Base-by-base conservation (phyloP, 2,797 vertebrate genomes). In the Cossypha dichroa region DNA sequence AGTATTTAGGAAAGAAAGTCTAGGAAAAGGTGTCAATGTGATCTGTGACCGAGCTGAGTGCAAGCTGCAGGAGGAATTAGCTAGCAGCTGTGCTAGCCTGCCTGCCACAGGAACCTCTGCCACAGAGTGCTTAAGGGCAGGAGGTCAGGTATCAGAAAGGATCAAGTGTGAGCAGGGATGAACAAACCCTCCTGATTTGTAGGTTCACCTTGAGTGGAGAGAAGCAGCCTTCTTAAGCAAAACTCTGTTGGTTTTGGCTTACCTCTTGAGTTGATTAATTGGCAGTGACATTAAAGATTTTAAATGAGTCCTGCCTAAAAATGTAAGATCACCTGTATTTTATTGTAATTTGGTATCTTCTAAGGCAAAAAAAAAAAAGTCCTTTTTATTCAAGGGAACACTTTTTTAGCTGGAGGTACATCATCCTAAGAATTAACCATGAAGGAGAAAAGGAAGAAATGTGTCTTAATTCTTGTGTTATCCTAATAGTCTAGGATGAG, bases 21-120 rank as follows among this genome's bases (percentile, higher is more conserved):
- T 84, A 56, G 58, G 76, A 60, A 48, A n/a, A 68, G 10, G 18
- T 72, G 38, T 10, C 26, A 48, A 6, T 5, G 2, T 69, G 43
- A 13, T 46, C 48, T 67, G 31, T 79, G 67, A 19, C 31, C 0
- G 0, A 94, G 59, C 21, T 43, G 64, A 68, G 41, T 38, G 15
- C 21, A n/a, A 15, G 46, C 52, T 48, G 11, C 49, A 34, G 33
- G 29, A 78, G 46, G n/a, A 55, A 40, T 64, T 70, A 85, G 26
- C 2, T 2, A 41, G 67, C 58, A 52, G 38, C 70, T 41, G 18
- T 66, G 55, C 34, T 20, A 21, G 28, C 25, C 55, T 67, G 49
- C 43, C 56, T 45, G 51, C 72, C 0, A 0, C 16, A 21, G 49
- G 62, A 41, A 22, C 2, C 3, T 62, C n/a, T 4, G 1, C 29